Conservation (phyloP, 2,797 vertebrate genomes). For the Cossypha niveicapilla region DNA sequence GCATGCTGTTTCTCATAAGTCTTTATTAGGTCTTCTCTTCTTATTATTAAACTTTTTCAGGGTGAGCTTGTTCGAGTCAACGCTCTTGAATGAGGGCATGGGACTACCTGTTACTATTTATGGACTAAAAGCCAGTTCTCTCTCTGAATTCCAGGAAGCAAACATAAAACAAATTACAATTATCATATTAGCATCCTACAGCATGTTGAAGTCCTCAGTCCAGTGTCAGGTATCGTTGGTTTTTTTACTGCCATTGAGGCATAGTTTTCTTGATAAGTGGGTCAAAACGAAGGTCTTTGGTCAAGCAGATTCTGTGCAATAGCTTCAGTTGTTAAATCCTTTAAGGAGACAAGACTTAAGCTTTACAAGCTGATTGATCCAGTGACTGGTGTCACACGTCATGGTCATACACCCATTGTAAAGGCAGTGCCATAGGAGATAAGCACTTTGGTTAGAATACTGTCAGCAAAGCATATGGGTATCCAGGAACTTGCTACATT, state of each 20-base stretch:
- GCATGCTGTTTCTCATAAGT: neutral
- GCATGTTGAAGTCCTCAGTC: neutral
- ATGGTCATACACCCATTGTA: neutral
- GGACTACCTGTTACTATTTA: neutral
- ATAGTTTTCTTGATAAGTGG: neutral
- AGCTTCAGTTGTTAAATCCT: constrained; percentile 17
- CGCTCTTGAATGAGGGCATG: neutral
- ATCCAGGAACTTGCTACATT: neutral
- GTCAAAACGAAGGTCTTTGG: neutral
- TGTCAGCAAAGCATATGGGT: neutral
- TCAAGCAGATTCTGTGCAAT: neutral
- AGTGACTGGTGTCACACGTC: neutral
- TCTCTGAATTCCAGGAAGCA: neutral
- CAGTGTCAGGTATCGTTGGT: neutral
- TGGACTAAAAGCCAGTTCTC: neutral
- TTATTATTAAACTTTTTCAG: neutral
- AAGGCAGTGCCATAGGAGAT: neutral
- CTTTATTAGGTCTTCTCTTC: neutral
- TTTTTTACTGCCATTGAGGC: neutral
- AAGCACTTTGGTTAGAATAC: neutral
- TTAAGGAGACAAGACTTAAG: constrained; percentile 1
- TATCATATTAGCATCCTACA: neutral
- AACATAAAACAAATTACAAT: neutral
- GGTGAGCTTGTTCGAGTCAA: neutral
- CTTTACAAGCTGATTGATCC: neutral